Percentiles rank a stretch among this genome's conserved stretches.
Conservation (phyloP, 2,113 vertebrate genomes). For the Nipponia nippon region DNA sequence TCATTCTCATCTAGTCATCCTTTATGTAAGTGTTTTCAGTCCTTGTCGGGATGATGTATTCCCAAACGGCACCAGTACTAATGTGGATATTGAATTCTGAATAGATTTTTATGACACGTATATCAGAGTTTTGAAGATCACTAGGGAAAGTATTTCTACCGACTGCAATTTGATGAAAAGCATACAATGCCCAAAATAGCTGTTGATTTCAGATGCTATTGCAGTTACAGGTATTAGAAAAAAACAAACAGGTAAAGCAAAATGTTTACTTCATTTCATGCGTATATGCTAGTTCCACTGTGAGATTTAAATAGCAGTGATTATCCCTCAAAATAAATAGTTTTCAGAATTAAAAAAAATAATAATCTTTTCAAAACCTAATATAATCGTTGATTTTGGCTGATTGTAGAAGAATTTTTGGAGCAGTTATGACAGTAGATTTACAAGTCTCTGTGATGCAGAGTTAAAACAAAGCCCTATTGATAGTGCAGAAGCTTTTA, state of each 20-base stretch:
- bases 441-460: not conserved
- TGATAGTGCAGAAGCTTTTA: not conserved
- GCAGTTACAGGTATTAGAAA: not conserved
- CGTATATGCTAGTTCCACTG: not conserved
- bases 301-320: not conserved
- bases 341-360: not conserved
- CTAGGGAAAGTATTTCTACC: not conserved
- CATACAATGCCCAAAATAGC: not conserved
- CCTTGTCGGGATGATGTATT: not conserved
- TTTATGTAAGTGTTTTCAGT: not conserved
- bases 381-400: not conserved
- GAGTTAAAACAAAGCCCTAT: conserved; percentile 19
- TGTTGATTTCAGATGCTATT: not conserved
- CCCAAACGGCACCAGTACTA: not conserved
- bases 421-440: not conserved
- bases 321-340: not conserved
- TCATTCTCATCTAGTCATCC: not conserved
- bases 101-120: conserved; percentile 34
- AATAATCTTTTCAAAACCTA: not conserved
- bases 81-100: conserved; percentile 49
- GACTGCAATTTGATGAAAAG: conserved; percentile 25
- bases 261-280: not conserved
- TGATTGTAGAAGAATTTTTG: not conserved
- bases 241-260: not conserved
- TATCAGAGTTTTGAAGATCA: conserved; percentile 18